Evolutionary conservation across 2,113 vertebrate species (phyloP).

Genomic region (Toxostoma redivivum): DNA sequence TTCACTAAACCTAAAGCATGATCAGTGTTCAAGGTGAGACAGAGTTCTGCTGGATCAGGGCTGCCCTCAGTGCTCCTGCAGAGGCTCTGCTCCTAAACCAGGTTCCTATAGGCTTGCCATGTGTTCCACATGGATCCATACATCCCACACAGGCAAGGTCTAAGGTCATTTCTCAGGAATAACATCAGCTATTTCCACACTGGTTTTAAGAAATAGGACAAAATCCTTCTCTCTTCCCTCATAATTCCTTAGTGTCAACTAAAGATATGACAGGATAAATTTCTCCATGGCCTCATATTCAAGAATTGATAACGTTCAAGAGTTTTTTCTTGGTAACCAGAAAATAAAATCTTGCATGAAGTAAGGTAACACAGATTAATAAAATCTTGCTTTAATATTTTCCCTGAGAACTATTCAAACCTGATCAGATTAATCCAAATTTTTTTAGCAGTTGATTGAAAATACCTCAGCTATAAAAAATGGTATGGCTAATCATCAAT

Average conservation of each 20-base stretch:
- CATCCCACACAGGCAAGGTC: neutral
- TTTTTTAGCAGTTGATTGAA: neutral
- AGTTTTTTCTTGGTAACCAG: neutral
- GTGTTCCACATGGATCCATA: neutral
- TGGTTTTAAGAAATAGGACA: rapidly evolving
- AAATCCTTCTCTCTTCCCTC: neutral
- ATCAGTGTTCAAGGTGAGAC: neutral
- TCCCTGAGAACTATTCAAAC: neutral
- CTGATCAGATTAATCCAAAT: neutral
- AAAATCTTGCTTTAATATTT: neutral
- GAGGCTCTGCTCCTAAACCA: rapidly evolving
- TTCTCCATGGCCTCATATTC: neutral
- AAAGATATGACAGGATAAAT: neutral
- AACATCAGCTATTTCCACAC: neutral
- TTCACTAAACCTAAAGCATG: neutral
- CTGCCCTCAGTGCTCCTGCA: neutral
- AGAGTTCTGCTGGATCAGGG: neutral
- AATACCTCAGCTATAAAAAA: neutral
- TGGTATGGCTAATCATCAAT: neutral
- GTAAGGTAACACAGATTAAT: neutral
- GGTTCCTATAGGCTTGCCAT: rapidly evolving
- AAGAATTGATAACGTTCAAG: neutral
- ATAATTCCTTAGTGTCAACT: neutral
- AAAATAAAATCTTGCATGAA: neutral
- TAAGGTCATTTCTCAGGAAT: neutral